These are phyloP conservation scores for Holothuria glaberrima DNA, from an alignment of 35 echinoderm and acorn worm species.

Conservation along the genomic window DNA sequence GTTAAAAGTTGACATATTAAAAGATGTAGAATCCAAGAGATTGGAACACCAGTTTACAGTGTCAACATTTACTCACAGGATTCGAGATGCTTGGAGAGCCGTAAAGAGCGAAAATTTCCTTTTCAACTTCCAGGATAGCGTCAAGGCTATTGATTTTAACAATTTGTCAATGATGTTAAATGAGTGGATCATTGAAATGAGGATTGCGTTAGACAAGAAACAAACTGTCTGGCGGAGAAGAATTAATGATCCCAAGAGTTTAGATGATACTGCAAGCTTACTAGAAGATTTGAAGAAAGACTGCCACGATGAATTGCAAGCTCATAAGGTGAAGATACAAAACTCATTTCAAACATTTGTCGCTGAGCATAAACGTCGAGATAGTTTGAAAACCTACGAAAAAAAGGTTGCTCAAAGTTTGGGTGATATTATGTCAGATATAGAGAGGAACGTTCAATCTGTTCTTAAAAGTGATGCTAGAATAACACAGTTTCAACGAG, in stretches of 20 bases:
- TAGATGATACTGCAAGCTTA: neutral
- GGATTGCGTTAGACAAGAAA: neutral
- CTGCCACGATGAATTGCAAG: neutral
- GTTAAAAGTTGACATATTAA: constrained; percentile 5
- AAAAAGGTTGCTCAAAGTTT: neutral
- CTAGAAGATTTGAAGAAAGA: constrained; percentile 6
- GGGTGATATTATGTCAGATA: neutral
- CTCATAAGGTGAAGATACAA: neutral
- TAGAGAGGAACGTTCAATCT: neutral
- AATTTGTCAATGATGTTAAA: constrained; percentile 2
- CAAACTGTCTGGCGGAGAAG: neutral
- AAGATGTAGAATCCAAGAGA: neutral
- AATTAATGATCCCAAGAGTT: neutral
- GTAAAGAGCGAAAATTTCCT: neutral
- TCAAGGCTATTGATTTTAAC: neutral
- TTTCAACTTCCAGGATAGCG: no score
- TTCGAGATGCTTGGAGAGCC: constrained; percentile 21
- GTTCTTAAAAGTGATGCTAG: neutral
- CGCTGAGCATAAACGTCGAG: neutral
- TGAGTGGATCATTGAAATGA: constrained; percentile 7
- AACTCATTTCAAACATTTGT: neutral
- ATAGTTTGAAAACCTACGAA: neutral
- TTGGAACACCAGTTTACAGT: neutral
- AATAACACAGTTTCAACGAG: neutral
- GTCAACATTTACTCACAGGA: constrained; percentile 5